Conservation (phyloP, 2,888 invertebrate species). For the Helobdella robusta region DNA sequence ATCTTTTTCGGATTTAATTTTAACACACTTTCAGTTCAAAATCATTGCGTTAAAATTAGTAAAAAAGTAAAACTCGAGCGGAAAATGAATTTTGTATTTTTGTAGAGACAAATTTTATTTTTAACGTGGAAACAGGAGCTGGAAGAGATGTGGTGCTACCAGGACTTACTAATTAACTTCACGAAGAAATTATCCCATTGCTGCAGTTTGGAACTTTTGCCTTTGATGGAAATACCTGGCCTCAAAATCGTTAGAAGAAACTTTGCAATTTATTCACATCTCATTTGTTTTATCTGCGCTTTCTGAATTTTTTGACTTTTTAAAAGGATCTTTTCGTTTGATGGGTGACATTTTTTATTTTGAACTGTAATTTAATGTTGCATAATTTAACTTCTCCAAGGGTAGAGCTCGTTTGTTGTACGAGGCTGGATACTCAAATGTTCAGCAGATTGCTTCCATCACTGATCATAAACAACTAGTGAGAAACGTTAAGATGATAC, state of each 20-base stretch:
- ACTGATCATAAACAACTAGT: slow-evolving; percentile 57
- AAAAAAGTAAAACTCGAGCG: too few relatives aligned
- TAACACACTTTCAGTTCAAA: too few relatives aligned
- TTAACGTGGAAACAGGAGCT: slow-evolving; percentile 54
- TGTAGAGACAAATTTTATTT: background rate
- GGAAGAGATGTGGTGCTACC: slow-evolving; percentile 71
- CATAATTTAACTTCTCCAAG: slow-evolving; percentile 49
- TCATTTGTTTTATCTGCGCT: background rate
- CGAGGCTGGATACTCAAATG: slow-evolving; percentile 68
- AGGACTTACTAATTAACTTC: slow-evolving; percentile 65
- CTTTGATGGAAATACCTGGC: slow-evolving; percentile 75
- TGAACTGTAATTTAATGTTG: background rate
- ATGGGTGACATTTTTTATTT: background rate
- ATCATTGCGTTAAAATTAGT: too few relatives aligned
- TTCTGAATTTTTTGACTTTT: background rate
- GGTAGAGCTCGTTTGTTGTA: slow-evolving; percentile 74
- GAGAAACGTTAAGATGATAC: slow-evolving; percentile 62
- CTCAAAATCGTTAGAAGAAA: slow-evolving; percentile 64
- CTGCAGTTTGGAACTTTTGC: slow-evolving; percentile 67
- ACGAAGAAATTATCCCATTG: slow-evolving; percentile 68
- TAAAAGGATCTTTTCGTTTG: background rate
- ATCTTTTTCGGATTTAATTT: too few relatives aligned
- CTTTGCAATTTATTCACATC: background rate
- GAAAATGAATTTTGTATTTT: too few relatives aligned
- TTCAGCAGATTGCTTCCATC: slow-evolving; percentile 68